Evolutionary conservation across 1,140 invertebrate genomes (phyloP), one percentile per base, ranked within the genome.

Genomic region (Stegodyphus mimosarum): DNA sequence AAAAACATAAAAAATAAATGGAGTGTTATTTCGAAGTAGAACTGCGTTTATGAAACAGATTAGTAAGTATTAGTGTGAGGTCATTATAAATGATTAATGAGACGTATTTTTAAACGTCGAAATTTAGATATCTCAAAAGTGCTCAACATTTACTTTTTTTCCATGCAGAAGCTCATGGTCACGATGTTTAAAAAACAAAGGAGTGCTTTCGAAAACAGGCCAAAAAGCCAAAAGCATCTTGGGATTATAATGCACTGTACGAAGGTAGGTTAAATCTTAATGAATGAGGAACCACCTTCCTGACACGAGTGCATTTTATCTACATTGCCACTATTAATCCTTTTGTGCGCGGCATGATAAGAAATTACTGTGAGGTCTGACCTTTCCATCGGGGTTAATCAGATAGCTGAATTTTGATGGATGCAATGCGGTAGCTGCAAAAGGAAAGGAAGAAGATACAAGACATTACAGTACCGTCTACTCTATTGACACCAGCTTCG

Each of bases 241-340:
- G 74, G 50, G 77, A 79, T 79, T 33, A 10, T 13, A 70, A 53
- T 51, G 15, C 15, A 60, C 9, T 60, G 55, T 60, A 9, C 55
- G 15, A 60, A 60, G 55, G 55, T 15, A 60, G 55, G 55, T 60
- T 55, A 50, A 64, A 63, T 80, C 78, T 80, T 80, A 80, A 80
- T 80, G 69, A 80, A 80, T 80, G 78, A 72, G 52, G 67, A 63
- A 71, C 66, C 78, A 63, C 78, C 78, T 80, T 72, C 60, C 33
- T 80, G 53, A 80, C 78, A 80, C 78, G 78, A 17, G 78, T 51
- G 9, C 48, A 72, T 72, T 72, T 69, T 71, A 72, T 80, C 78
- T 80, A 64, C 49, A 63, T 76, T 63, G 51, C 77, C 77, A 69
- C 77, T 79, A 79, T 79, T 79, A 79, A 79, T 79, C 67, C 63